Evolutionary conservation across 2,797 vertebrate genomes (phyloP).

Genomic region (Acanthornis magna): DNA sequence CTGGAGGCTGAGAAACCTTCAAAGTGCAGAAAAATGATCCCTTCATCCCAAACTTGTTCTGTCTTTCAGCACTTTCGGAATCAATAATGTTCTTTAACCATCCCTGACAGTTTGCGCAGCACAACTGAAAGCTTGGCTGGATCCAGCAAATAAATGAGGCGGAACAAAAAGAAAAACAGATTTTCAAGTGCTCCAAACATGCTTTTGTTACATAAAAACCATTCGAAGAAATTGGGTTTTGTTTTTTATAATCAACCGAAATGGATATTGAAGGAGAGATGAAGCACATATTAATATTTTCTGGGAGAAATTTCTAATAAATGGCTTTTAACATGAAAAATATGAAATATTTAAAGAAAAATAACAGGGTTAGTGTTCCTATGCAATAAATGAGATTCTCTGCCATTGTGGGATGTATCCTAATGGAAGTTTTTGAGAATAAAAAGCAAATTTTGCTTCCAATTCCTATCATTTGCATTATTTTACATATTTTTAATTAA

Average conservation of each 20-base stretch:
- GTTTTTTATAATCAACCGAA: not conserved
- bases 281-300: not conserved
- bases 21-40: not conserved
- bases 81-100: not conserved
- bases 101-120: not conserved
- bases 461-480: not conserved
- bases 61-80: not conserved
- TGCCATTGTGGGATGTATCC: not conserved
- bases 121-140: not conserved
- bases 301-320: not conserved
- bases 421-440: not conserved
- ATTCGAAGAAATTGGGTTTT: not conserved
- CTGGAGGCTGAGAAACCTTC: not conserved
- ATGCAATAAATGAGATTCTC: not conserved
- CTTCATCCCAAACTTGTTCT: not conserved
- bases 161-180: not conserved
- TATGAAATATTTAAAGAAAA: not conserved
- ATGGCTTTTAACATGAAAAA: not conserved
- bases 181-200: not conserved
- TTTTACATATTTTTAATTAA: not conserved
- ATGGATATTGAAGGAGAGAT: not conserved
- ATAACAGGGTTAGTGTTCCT: not conserved
- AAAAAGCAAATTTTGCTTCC: not conserved
- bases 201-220: not conserved
- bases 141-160: not conserved